Evolutionary conservation across 2,797 vertebrate species (phyloP), one percentile per base, ranked within the genome.

Genomic region (Microchirus variegatus): DNA sequence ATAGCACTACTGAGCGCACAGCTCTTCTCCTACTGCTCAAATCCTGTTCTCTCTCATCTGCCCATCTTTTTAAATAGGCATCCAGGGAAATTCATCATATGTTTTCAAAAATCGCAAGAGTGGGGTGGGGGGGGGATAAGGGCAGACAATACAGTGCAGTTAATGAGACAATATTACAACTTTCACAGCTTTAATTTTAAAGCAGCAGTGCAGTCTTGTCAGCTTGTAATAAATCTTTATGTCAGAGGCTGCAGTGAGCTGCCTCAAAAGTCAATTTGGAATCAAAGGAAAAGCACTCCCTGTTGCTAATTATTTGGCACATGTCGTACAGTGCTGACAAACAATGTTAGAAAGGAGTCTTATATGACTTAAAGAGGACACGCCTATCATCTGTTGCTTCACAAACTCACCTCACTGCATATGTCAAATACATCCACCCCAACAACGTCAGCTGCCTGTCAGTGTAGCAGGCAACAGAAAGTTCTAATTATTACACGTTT

Each of bases 1-100:
- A 89, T 87, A 78, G 78, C 54, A 78, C 78, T 76, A 78, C 84
- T 83, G 82, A 88, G 78, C 59, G 71, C 40, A 56, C n/a, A 51
- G 67, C 69, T 80, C 86, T 68, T 62, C 71, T 86, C 76, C 74
- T 75, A 69, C 64, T 80, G 78, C 56, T 72, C 35, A 80, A 85
- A 75, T 36, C 56, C 77, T 68, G 63, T 76, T 81, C 59, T 57
- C 72, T 87, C 74, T 86, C 83, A 83, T 90, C 85, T 81, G 74
- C 55, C 76, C 69, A 73, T 81, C 79, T 81, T 77, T 78, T 70
- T 73, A 84, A 85, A 89, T 77, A 47, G 80, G 81, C 52, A 50
- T 75, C 88, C 49, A 63, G 82, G 82, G 81, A 77, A 80, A 79
- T 63, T 77, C 71, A 59, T 71, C 63, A 67, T 52, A 50, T 26